A percentile compares a stretch with the other conserved stretches of the same genome.
phyloP scores from a whole-genome alignment of 2,113 vertebrate species.

The Cinclus cinclus region DNA sequence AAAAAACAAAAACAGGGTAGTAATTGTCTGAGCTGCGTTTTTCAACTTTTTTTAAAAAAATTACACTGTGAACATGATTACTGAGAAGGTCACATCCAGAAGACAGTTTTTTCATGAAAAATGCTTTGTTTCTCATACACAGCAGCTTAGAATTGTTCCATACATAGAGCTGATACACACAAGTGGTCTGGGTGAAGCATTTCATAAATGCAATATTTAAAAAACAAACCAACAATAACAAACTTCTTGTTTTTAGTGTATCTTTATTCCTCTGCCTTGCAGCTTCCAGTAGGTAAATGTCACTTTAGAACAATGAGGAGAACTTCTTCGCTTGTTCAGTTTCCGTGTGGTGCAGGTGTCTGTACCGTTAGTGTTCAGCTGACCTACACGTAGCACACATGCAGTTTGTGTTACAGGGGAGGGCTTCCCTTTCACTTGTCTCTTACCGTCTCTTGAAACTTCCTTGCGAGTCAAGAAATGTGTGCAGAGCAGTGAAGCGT shows the following conservation, averaged over 20 bases:
- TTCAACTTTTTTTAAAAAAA: not conserved
- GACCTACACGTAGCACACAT: rapidly evolving
- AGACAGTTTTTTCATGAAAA: not conserved
- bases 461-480: not conserved
- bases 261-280: not conserved
- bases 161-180: not conserved
- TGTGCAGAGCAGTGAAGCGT: rapidly evolving
- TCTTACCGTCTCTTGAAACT: not conserved
- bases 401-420: rapidly evolving
- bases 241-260: not conserved
- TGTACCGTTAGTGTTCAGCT: rapidly evolving
- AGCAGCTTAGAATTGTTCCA: not conserved
- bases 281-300: not conserved
- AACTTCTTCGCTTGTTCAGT: not conserved
- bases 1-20: not conserved
- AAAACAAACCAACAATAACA: not conserved
- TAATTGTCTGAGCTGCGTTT: not conserved
- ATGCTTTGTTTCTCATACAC: not conserved
- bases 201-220: not conserved
- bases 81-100: not conserved
- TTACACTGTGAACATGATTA: not conserved
- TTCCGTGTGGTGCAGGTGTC: rapidly evolving
- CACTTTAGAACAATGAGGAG: not conserved
- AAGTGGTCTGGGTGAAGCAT: not conserved
- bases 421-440: not conserved